Conservation (phyloP, 2,113 vertebrate species). For the Xiphophorus couchianus region DNA sequence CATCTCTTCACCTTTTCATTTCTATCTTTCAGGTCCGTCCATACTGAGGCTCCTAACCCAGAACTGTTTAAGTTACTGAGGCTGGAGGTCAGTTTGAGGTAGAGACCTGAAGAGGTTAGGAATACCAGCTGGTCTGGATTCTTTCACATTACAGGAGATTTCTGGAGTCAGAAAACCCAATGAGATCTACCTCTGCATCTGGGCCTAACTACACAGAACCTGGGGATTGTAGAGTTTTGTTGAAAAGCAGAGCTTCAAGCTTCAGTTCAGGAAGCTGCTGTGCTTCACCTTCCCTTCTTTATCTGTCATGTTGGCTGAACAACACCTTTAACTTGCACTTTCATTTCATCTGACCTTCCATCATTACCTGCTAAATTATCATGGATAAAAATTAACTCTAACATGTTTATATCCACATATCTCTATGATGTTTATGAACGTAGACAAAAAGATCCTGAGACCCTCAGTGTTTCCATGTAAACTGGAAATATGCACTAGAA, state of each 20-base stretch:
- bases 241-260: too few species aligned
- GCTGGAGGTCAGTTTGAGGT: too few species aligned
- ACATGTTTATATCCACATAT: background rate
- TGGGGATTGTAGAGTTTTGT: too few species aligned
- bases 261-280: too few species aligned
- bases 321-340: too few species aligned
- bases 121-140: too few species aligned
- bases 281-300: too few species aligned
- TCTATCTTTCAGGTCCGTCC: too few species aligned
- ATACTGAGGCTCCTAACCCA: background rate
- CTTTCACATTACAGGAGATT: too few species aligned
- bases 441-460: background rate
- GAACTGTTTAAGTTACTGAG: background rate
- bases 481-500: background rate
- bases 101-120: too few species aligned
- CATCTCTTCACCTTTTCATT: slow-evolving; percentile 35
- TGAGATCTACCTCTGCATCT: background rate
- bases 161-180: background rate
- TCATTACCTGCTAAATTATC: background rate
- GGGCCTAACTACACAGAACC: background rate
- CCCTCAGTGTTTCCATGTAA: background rate
- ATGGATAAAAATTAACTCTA: background rate
- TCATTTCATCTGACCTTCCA: background rate
- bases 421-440: background rate
- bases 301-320: too few species aligned